phyloP scores from a whole-genome alignment of 2,888 invertebrate species.

The Plebejus anna region DNA sequence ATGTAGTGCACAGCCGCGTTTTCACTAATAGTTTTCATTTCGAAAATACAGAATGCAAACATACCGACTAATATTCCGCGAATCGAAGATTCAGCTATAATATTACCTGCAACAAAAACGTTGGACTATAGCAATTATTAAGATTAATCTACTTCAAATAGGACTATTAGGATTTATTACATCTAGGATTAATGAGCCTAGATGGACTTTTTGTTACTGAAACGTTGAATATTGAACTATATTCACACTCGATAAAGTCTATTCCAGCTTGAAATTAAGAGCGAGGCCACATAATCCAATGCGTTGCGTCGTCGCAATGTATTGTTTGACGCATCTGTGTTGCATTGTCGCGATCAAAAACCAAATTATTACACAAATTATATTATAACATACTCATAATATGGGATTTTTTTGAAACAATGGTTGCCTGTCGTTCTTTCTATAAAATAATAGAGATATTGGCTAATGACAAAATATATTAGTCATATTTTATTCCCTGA shows the following conservation, averaged over 20 bases:
- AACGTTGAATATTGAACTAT: background rate
- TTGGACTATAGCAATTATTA: background rate
- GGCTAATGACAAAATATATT: too few species aligned
- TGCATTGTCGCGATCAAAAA: too few species aligned
- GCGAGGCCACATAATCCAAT: background rate
- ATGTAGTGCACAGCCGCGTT: background rate
- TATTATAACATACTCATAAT: too few species aligned
- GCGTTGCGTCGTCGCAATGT: background rate
- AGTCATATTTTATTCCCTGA: too few species aligned
- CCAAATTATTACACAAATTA: too few species aligned
- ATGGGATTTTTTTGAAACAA: too few species aligned
- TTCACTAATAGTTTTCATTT: background rate
- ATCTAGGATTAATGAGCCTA: conserved; percentile 1
- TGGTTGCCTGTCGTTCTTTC: too few species aligned
- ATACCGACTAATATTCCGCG: background rate
- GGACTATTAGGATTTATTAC: conserved; percentile 1
- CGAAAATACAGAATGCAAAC: background rate
- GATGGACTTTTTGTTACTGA: background rate
- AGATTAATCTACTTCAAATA: conserved; percentile 13
- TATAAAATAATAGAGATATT: too few species aligned
- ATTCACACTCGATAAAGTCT: background rate
- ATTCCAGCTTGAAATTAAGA: background rate
- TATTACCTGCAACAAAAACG: background rate
- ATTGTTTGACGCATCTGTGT: background rate
- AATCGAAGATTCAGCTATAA: background rate